A percentile compares a stretch with the other conserved stretches of the same genome.
phyloP scores from a whole-genome alignment of 2,113 vertebrate species.

The Callocephalon fimbriatum region DNA sequence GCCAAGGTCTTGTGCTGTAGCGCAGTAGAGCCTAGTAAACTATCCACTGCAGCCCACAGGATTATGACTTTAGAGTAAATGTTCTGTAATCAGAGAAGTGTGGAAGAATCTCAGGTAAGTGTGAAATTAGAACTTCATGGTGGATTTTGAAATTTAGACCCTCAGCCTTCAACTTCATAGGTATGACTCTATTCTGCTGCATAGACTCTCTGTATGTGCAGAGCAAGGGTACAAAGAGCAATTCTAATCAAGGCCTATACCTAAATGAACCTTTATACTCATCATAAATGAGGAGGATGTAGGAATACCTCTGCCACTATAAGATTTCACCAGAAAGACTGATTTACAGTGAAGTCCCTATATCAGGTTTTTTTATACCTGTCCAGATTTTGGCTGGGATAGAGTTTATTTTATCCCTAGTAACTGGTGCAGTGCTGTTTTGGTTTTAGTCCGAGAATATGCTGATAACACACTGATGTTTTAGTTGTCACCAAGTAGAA shows the following conservation, averaged over 20 bases:
- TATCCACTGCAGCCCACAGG: background rate
- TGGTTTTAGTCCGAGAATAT: no score
- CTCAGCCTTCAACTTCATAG: background rate
- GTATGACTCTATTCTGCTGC: background rate
- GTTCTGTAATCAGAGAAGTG: background rate
- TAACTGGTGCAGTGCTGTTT: no score
- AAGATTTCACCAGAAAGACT: background rate
- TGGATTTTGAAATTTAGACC: background rate
- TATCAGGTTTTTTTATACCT: background rate
- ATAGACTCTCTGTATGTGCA: fast-evolving
- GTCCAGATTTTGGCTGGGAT: no score
- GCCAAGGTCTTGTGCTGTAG: background rate
- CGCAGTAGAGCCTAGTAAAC: background rate
- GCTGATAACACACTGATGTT: no score
- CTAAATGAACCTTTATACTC: background rate
- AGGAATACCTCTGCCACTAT: background rate
- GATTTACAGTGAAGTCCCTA: background rate
- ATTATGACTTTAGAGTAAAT: background rate
- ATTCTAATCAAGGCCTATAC: background rate
- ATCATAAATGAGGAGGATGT: background rate
- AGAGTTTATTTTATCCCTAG: no score
- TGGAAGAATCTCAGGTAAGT: background rate
- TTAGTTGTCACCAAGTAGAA: no score
- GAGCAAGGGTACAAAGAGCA: background rate
- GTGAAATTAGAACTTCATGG: background rate